Percentiles rank a stretch among this genome's conserved stretches.
Conservation (phyloP, 2,888 invertebrate species). For the Neria commutata region DNA sequence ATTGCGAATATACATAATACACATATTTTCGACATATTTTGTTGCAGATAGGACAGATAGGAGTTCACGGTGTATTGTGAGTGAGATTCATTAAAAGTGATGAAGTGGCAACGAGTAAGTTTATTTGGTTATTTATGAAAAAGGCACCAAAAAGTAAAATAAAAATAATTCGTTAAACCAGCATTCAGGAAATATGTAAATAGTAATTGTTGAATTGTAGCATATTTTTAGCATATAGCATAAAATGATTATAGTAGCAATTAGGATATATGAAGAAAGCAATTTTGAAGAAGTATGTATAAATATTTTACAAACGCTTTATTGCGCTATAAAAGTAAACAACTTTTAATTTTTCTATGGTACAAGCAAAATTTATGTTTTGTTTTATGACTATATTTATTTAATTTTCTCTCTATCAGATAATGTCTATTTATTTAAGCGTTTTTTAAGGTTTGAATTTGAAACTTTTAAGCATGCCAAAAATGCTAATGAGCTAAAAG, state of each 20-base stretch:
- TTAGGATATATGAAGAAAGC: background rate
- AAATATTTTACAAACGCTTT: background rate
- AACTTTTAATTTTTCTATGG: background rate
- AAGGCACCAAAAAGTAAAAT: constrained; percentile 1
- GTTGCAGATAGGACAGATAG: constrained; percentile 6
- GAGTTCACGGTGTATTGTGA: constrained; percentile 23
- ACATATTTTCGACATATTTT: constrained; percentile 8
- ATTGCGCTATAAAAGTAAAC: background rate
- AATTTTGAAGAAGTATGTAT: background rate
- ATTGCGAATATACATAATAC: constrained; percentile 1
- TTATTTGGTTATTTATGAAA: constrained; percentile 1
- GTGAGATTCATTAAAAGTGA: constrained; percentile 15
- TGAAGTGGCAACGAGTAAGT: constrained; percentile 25
- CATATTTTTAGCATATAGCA: background rate
- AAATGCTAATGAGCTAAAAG: background rate
- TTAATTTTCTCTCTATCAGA: too few species aligned
- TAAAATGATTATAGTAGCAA: background rate
- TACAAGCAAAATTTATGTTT: background rate
- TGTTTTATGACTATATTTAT: background rate
- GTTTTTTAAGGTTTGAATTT: background rate
- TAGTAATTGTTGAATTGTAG: background rate
- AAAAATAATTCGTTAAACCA: background rate
- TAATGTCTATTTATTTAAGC: too few species aligned
- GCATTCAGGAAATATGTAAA: background rate
- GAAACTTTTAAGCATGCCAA: background rate